Base-by-base conservation (phyloP, 2,113 vertebrate genomes). In the Pterocles orientalis region DNA sequence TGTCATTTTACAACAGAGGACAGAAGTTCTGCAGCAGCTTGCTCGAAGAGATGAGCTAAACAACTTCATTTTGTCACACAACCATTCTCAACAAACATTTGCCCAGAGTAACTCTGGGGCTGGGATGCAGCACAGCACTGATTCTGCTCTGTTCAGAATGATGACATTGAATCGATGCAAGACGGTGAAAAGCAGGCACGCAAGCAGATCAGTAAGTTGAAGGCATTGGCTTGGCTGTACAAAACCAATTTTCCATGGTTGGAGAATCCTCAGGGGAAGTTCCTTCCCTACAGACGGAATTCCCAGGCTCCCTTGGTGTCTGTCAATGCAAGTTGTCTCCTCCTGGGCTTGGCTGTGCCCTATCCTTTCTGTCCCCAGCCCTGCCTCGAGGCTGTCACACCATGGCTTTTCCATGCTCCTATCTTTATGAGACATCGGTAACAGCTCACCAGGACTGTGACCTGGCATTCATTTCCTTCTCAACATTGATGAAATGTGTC, bases 131-230 rank as follows among this genome's bases (percentile, higher is more conserved):
- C 11, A 33, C 29, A 65, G 21, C 31, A 14, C 26, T 2, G 29
- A 53, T 60, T 61, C 39, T 12, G 5, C 3, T 20, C 10, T 24
- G 26, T 54, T 54, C 48, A 18, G 47, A 20, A 28, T 47, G 28
- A 36, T 28, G 39, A 26, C 23, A 24, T 7, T 24, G 36, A 39
- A 68, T 24, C 7, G 54, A 24, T 25, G 19, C 39, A 68, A 76
- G 47, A 28, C 1, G 28, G 41, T 0, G 2, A 12, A 47, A 60
- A 43, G 31, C 21, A 43, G 21, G 36, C 10, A 2, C 13, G 33
- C 18, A 21, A 66, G 58, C 45, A 41, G 50, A 43, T 24, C 31
- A 18, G 1, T 18, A 47, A n/a, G 16, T 10, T 39, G 29, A 69
- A 56, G n/a, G 47, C 4, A 16, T 12, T 39, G 39, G 39, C 39